Conservation (phyloP, 2,888 invertebrate genomes). For the Andrena camellia region DNA sequence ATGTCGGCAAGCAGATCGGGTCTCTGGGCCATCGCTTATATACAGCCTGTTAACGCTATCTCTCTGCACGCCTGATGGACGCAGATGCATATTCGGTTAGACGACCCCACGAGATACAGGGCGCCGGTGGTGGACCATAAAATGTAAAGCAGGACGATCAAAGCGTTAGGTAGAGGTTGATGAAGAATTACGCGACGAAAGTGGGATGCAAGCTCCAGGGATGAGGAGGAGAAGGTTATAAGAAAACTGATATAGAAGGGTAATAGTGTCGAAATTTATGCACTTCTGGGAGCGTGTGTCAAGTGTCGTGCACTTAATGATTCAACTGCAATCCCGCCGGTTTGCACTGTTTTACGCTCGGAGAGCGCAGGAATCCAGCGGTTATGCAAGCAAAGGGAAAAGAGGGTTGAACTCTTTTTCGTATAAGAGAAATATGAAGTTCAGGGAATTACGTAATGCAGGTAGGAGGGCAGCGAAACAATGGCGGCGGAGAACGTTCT, state of each 20-base stretch:
- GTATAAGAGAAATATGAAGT: background rate
- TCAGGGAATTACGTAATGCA: constrained; percentile 1
- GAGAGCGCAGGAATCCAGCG: background rate
- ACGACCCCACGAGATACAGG: constrained; percentile 37
- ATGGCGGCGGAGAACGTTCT: constrained; percentile 19
- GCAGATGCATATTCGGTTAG: constrained; percentile 58
- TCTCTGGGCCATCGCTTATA: constrained; percentile 63
- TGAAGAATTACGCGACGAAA: background rate
- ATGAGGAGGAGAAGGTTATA: background rate
- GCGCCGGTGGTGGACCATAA: constrained; percentile 35
- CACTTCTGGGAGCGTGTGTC: background rate
- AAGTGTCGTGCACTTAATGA: background rate
- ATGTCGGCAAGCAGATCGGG: constrained; percentile 62
- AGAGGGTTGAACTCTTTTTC: background rate
- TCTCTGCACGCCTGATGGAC: constrained; percentile 51
- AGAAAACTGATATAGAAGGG: constrained; percentile 1
- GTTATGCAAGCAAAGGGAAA: background rate
- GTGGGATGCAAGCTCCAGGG: background rate
- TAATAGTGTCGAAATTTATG: background rate
- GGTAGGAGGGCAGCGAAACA: constrained; percentile 31
- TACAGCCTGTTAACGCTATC: constrained; percentile 73
- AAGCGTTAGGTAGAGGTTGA: background rate
- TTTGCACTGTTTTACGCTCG: background rate
- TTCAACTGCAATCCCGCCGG: background rate
- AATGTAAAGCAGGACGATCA: constrained; percentile 51